Conservation (phyloP, 2,797 vertebrate genomes). For the Hozukius guyotensis region DNA sequence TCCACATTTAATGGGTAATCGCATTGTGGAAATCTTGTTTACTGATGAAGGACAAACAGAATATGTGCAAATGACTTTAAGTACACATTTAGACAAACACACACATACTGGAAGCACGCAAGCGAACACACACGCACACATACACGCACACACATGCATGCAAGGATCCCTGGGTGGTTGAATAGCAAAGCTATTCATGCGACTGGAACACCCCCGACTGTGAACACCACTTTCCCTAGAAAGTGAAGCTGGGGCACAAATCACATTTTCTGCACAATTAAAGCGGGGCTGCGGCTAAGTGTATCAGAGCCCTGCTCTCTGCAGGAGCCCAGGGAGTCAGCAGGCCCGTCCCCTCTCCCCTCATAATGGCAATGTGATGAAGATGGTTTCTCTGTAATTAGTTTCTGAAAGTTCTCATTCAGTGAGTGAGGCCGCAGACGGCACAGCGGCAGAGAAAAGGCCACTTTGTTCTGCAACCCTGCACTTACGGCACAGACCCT, state of each 20-base stretch:
- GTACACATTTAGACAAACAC: conserved; percentile 41
- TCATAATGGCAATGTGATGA: conserved; percentile 86
- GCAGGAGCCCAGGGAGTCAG: conserved; percentile 76
- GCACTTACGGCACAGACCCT: conserved; percentile 45
- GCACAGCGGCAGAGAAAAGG: conserved; percentile 63
- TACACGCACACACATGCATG: conserved; percentile 29
- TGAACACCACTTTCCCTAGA: conserved; percentile 82
- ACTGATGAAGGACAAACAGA: conserved; percentile 69
- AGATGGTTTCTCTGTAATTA: conserved; percentile 86
- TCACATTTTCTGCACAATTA: conserved; percentile 90
- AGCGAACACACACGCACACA: conserved; percentile 8
- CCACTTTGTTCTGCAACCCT: conserved; percentile 71
- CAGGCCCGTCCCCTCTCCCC: conserved; percentile 72
- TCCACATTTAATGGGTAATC: conserved; percentile 51
- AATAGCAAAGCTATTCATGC: conserved; percentile 82
- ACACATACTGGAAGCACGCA: conserved; percentile 34
- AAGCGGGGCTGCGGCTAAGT: conserved; percentile 83
- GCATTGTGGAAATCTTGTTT: conserved; percentile 65
- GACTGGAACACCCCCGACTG: conserved; percentile 78
- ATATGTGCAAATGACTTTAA: conserved; percentile 61
- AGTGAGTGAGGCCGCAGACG: conserved; percentile 68
- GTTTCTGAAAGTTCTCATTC: conserved; percentile 85
- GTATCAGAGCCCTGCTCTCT: conserved; percentile 76
- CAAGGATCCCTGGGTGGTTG: conserved; percentile 72
- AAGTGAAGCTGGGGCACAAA: conserved; percentile 86